Base-by-base conservation (phyloP, 2,113 vertebrate genomes). In the Myotis davidii region DNA sequence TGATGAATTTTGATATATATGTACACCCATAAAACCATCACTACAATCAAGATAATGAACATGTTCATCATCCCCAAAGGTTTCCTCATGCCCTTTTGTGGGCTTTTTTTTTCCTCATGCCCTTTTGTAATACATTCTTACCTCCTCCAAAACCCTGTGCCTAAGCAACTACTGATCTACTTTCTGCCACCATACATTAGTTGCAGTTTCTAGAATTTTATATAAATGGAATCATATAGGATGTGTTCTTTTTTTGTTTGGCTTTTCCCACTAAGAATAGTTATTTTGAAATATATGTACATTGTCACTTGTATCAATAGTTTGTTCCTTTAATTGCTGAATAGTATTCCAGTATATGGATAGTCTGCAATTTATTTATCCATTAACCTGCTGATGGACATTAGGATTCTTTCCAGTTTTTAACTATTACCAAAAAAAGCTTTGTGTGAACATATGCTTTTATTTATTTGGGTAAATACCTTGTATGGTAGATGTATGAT, bases 391-490 rank as follows among this genome's bases (percentile, higher is more conserved):
- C 79, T 74, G 14, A 56, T 81, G 54, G 37, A 27, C 17, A 48
- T 61, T 89, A 78, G 25, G 18, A 76, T 90, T 78, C 72, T 85
- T 85, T 48, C 32, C 16, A 72, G 64, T 59, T 94, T 85, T 85
- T 94, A 20, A 52, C 61, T 50, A 20, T 85, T 90, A 61, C 32
- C 18, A 25, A 56, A 72, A 70, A 91, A 74, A 48, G 29, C 12
- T 74, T 86, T 64, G 13, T 65, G 37, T 54, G 37, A 73, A 87
- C 27, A 52, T 20, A 21, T 52, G 16, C 34, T 77, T 79, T 85
- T 32, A 59, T 84, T 56, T 69, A 37, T 84, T 50, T 42, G 42
- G 27, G 20, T 59, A 78, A 78, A 85, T 50, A 78, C n/a, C 12
- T 42, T 78, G 27, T 59, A 32, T 50, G 50, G 37, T 39, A 74